Evolutionary conservation across 2,888 invertebrate species (phyloP).

Genomic region (Andrena chrysosceles): DNA sequence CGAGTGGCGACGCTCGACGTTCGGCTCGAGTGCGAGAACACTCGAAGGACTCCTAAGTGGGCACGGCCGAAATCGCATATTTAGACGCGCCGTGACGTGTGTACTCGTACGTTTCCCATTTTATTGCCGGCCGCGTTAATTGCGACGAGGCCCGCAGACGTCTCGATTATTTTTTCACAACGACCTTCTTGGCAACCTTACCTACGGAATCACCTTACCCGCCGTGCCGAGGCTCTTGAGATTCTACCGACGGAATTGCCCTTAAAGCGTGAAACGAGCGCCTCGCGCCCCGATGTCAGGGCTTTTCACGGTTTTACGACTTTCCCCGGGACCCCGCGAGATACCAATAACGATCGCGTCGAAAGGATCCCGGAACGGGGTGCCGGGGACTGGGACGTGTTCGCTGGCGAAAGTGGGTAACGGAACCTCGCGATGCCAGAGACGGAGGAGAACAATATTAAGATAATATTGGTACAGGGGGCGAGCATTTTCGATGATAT

Average conservation of each 20-base stretch:
- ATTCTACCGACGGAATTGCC: slow-evolving; percentile 11
- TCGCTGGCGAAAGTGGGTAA: no score
- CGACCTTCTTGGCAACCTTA: slow-evolving; percentile 28
- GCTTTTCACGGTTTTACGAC: slow-evolving; percentile 36
- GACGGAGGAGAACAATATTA: no score
- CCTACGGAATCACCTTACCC: slow-evolving; percentile 47
- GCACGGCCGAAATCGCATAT: slow-evolving; percentile 41
- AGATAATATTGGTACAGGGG: no score
- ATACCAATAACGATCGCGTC: slow-evolving; percentile 7
- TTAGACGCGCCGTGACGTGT: slow-evolving; percentile 47
- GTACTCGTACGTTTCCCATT: slow-evolving; percentile 63
- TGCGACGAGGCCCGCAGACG: slow-evolving; percentile 42
- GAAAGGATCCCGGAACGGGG: background rate
- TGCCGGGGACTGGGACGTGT: no score
- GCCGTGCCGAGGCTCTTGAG: slow-evolving; percentile 17
- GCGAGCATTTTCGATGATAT: no score
- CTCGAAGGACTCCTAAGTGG: slow-evolving; percentile 46
- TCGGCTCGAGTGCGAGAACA: slow-evolving; percentile 23
- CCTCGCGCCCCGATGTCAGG: background rate
- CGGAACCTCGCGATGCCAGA: no score
- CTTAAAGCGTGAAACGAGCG: slow-evolving; percentile 10
- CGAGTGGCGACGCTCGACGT: slow-evolving; percentile 28
- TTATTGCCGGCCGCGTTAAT: slow-evolving; percentile 66
- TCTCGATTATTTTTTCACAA: slow-evolving; percentile 58
- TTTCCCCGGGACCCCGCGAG: background rate